Conservation (phyloP, 2,888 invertebrate species). For the Dynastes grantii region DNA sequence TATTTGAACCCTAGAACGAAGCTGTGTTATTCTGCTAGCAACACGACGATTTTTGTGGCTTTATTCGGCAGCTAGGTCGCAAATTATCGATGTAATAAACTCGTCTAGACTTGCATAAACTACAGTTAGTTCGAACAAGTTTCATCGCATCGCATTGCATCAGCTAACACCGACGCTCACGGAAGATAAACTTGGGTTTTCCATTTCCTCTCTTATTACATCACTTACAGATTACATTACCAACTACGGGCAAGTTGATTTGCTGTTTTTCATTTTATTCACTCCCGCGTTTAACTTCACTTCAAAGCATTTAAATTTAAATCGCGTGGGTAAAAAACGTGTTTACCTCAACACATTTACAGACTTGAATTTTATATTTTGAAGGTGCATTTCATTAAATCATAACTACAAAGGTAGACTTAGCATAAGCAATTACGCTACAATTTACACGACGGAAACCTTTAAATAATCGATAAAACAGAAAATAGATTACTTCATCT, state of each 20-base stretch:
- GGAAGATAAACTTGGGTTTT: constrained; percentile 13
- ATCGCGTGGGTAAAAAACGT: neutral
- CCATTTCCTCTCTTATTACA: constrained; percentile 21
- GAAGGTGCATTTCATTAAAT: too few relatives aligned
- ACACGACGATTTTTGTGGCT: constrained; percentile 24
- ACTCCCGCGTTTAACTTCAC: neutral
- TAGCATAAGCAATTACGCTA: too few relatives aligned
- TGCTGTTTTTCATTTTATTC: constrained; percentile 4
- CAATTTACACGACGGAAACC: too few relatives aligned
- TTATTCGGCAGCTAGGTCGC: constrained; percentile 11
- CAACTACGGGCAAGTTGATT: constrained; percentile 11
- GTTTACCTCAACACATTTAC: too few relatives aligned
- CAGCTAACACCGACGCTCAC: neutral
- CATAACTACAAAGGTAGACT: too few relatives aligned
- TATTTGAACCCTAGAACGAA: neutral
- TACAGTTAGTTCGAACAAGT: constrained; percentile 24
- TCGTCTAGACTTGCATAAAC: constrained; percentile 33
- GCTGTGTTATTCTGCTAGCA: neutral
- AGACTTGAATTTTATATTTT: too few relatives aligned
- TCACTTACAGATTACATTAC: constrained; percentile 10
- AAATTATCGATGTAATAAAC: constrained; percentile 24
- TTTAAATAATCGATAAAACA: too few relatives aligned
- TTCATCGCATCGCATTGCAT: constrained; percentile 31
- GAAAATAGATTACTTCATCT: too few relatives aligned
- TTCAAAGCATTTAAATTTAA: constrained; percentile 1